phyloP scores from a whole-genome alignment of 2,888 invertebrate species.

The Dryobota labecula region DNA sequence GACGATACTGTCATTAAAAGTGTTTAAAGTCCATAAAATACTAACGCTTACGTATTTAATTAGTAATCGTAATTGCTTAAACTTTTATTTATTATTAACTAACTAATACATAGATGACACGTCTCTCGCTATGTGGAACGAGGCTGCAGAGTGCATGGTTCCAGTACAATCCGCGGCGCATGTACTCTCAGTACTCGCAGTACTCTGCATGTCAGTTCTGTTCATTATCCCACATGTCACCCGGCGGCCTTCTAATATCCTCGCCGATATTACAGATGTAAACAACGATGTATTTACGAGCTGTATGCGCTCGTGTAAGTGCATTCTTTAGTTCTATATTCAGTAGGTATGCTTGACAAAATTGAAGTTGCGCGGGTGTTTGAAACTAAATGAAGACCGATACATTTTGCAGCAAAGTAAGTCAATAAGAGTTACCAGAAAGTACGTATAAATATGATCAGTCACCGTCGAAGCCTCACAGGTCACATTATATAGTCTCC shows the following conservation, averaged over 20 bases:
- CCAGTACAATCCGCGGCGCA: background rate
- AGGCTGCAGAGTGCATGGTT: slow-evolving; percentile 21
- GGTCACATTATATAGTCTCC: too few relatives aligned
- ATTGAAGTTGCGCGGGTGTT: background rate
- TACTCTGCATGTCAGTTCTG: background rate
- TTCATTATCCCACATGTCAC: slow-evolving; percentile 3
- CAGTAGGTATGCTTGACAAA: background rate
- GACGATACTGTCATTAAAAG: background rate
- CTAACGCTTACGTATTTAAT: background rate
- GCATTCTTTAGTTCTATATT: background rate
- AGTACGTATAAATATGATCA: background rate
- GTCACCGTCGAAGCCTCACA: background rate
- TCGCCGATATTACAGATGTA: slow-evolving; percentile 3
- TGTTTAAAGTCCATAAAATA: slow-evolving; percentile 14
- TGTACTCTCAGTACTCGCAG: background rate
- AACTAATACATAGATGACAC: slow-evolving; percentile 13
- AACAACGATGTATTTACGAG: slow-evolving; percentile 6
- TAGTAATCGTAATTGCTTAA: slow-evolving; percentile 2
- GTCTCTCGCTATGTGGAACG: slow-evolving; percentile 37
- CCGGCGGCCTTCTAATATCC: slow-evolving; percentile 23
- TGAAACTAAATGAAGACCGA: background rate
- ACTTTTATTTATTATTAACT: slow-evolving; percentile 13
- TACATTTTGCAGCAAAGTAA: background rate
- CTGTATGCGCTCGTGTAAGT: background rate
- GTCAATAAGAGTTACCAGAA: background rate